Base-by-base conservation (phyloP, 2,888 invertebrate species). In the Panzeria rudis region DNA sequence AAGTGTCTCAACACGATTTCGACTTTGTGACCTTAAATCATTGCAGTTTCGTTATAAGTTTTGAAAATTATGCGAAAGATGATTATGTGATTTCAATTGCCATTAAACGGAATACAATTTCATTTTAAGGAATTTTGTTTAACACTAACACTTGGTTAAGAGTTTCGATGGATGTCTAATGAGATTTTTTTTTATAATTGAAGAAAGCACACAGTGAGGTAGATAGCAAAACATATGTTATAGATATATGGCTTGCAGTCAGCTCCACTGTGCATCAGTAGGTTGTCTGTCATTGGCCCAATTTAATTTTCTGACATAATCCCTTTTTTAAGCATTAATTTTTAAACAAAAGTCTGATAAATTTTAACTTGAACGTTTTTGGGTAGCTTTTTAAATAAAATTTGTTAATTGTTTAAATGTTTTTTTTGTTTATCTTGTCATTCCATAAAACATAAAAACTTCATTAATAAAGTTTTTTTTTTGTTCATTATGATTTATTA, bases 1-100 rank as follows among this genome's bases (percentile, higher is more conserved):
- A 54, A 25, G 23, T 54, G n/a, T 69, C 15, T 25, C 15, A 69
- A 38, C 52, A 68, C n/a, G 54, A 54, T 38, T 54, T 32, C 17
- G 9, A 32, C 35, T 20, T 35, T 38, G 7, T 38, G 38, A 61
- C 11, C 61, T 38, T 20, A 13, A 61, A 38, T 32, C 56, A 11
- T 54, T 54, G 5, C 2, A 25, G 0, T 15, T 25, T 25, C 5
- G 0, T 5, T 15, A 15, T 15, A 11, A 54, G 23, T 54, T 25
- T 54, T 17, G n/a, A 54, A 15, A n/a, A 54, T 54, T 25, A 54
- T 15, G 25, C 52, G 13, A 25, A 52, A 11, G 25, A 52, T 52
- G 11, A 23, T 52, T 13, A 52, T 52, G 3, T 50, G 50, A 50
- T 50, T 9, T 50, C 20, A 50, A 44, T 44, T 44, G 4, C 15